Evolutionary conservation across 2,113 vertebrate species (phyloP), one percentile per base, ranked within the genome.

Genomic region (Gopherus flavomarginatus): DNA sequence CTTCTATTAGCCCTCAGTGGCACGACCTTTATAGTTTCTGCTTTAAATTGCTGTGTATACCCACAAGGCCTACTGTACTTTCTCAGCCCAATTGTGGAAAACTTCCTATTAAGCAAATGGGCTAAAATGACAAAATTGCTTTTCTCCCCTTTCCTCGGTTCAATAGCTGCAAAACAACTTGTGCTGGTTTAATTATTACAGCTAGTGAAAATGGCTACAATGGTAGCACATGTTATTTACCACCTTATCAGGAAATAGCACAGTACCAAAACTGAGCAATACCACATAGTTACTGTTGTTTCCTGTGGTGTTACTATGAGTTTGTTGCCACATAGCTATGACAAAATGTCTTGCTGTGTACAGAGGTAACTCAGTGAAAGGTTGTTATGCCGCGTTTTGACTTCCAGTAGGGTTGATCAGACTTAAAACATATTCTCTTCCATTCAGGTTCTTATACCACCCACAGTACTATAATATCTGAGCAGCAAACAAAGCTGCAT

Each of bases 201-300:
- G 72, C 81, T 49, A 84, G 92, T 91, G 38, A 83, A n/a, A 82
- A 62, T 14, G 59, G 19, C 90, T 8, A 94, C 95, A 96, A 92
- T 94, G 72, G 52, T 72, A 85, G 91, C 42, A 50, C n/a, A 1
- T 81, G 97, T 96, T 96, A 50, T 96, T 96, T 97, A 94, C 97
- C 96, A 89, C 83, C 89, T 1, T 0, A 2, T 1, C 93, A 91
- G 57, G n/a, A 35, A 59, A 62, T 27, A 50, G 0, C 7, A 90
- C 92, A 52, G 24, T 1, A 14, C 47, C 77, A 14, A 0, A 0
- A 81, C 16, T 52, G 53, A 1, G 54, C 85, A 1, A 31, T 56
- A 57, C 44, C 49, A 62, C 42, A 5, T 42, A 16, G 26, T 52
- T 6, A 11, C 19, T 53, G 50, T 49, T 82, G 38, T 72, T 27